These are phyloP conservation scores for Megalops atlanticus DNA, from an alignment of 2,113 vertebrate species.

Conservation along the genomic window DNA sequence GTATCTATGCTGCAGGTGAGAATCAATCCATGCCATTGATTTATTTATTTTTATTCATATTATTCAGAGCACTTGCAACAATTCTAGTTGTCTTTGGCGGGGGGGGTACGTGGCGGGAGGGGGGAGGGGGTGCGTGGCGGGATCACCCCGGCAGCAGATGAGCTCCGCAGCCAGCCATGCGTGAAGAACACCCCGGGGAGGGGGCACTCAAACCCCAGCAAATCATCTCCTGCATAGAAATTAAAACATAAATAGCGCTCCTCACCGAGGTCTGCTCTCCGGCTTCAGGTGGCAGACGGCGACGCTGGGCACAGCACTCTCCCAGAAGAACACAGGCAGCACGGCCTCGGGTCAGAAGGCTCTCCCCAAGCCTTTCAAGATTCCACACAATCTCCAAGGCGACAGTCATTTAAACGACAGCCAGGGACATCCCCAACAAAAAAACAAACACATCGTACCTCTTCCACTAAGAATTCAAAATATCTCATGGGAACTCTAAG, in stretches of 20 bases:
- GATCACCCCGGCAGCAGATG: slow-evolving; percentile 16
- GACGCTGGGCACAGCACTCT: neutral
- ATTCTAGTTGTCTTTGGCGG: too few species aligned
- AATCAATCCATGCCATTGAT: too few species aligned
- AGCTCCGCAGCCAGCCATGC: slow-evolving; percentile 11
- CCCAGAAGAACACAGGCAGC: neutral
- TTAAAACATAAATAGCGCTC: neutral
- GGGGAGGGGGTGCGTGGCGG: neutral
- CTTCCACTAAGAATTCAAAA: too few species aligned
- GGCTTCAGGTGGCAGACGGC: neutral
- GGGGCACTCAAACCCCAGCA: slow-evolving; percentile 12
- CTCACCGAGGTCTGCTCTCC: neutral
- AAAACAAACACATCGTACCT: too few species aligned
- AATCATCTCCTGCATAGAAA: slow-evolving; percentile 9
- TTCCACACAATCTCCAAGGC: neutral
- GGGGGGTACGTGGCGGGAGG: neutral
- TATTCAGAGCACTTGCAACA: too few species aligned
- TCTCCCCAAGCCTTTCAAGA: neutral
- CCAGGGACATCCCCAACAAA: too few species aligned
- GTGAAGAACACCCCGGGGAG: slow-evolving; percentile 1
- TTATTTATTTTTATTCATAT: too few species aligned
- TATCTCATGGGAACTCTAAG: too few species aligned
- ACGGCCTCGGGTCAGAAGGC: neutral
- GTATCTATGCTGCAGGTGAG: too few species aligned
- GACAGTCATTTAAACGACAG: neutral